Percentiles rank a stretch among this genome's conserved stretches.
Evolutionary conservation across 2,888 invertebrate genomes (phyloP).

Genomic region (Brenthis daphne): DNA sequence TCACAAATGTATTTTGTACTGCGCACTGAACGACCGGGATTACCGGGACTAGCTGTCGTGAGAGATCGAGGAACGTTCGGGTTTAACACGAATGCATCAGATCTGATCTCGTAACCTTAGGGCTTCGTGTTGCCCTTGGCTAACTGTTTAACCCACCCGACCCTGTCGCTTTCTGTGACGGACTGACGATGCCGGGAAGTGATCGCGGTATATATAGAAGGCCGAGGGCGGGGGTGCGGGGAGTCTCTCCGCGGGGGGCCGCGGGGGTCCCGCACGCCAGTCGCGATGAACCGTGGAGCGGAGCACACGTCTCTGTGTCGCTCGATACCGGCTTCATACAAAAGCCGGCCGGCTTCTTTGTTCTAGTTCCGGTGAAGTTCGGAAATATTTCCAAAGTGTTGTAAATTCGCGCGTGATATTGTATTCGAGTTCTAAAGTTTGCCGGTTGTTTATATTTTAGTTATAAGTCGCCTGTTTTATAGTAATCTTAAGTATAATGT

Average conservation of each 20-base stretch:
- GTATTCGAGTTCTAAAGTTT: slow-evolving; percentile 12
- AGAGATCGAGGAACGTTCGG: slow-evolving; percentile 77
- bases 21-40: slow-evolving; percentile 75
- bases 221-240: slow-evolving; percentile 66
- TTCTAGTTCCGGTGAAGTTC: slow-evolving; percentile 52
- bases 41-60: slow-evolving; percentile 56
- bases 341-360: slow-evolving; percentile 79
- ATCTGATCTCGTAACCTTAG: slow-evolving; percentile 81
- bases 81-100: slow-evolving; percentile 69
- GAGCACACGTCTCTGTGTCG: slow-evolving; percentile 55
- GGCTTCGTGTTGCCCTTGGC: slow-evolving; percentile 77
- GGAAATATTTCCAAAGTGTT: slow-evolving; percentile 23
- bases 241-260: slow-evolving; percentile 62
- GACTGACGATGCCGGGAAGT: slow-evolving; percentile 73
- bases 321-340: slow-evolving; percentile 52
- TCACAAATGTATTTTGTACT: slow-evolving; percentile 82
- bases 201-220: slow-evolving; percentile 74
- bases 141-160: slow-evolving; percentile 72
- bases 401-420: slow-evolving; percentile 13
- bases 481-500: slow-evolving; percentile 7
- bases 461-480: slow-evolving; percentile 22
- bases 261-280: slow-evolving; percentile 77
- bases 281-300: slow-evolving; percentile 54
- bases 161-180: slow-evolving; percentile 77
- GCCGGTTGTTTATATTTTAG: slow-evolving; percentile 16